Percentiles rank a stretch among this genome's conserved stretches.
Conservation (phyloP, 2,888 invertebrate genomes). For the Ephialtes manifestator region DNA sequence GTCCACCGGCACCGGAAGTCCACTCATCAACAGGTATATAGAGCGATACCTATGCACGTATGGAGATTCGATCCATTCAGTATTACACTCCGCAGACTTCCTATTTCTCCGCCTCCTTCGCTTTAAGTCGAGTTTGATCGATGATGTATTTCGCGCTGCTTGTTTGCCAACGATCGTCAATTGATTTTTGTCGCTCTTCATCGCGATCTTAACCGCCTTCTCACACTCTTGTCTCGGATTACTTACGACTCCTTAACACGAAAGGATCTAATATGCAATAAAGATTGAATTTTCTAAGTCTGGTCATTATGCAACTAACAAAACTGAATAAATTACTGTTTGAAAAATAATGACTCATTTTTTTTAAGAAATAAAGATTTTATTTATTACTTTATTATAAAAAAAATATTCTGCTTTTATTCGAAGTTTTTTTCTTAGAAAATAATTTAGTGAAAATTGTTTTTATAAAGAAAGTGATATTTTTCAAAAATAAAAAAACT, state of each 20-base stretch:
- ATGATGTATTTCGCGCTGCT: not conserved
- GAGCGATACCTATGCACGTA: conserved; percentile 4
- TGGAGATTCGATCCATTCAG: conserved; percentile 40
- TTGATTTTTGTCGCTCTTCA: conserved; percentile 29
- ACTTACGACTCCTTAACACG: conserved; percentile 8
- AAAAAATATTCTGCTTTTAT: too few relatives aligned
- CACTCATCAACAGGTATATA: conserved; percentile 75
- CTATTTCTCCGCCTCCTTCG: conserved; percentile 17
- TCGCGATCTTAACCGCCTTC: not conserved
- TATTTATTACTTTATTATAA: not conserved
- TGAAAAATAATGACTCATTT: not conserved
- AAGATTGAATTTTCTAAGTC: not conserved
- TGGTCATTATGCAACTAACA: not conserved
- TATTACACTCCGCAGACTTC: conserved; percentile 19
- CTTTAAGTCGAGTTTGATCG: conserved; percentile 37
- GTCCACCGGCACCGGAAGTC: conserved; percentile 80
- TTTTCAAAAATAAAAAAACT: too few relatives aligned
- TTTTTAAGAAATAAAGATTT: not conserved
- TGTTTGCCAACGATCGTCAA: conserved; percentile 1
- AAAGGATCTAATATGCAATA: not conserved
- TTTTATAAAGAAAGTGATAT: not conserved
- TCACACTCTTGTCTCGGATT: not conserved
- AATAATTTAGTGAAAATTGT: not conserved
- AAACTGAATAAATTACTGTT: not conserved
- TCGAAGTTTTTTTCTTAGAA: not conserved